Base-by-base conservation (phyloP, 2,888 invertebrate species). In the Druceiella hillmani region DNA sequence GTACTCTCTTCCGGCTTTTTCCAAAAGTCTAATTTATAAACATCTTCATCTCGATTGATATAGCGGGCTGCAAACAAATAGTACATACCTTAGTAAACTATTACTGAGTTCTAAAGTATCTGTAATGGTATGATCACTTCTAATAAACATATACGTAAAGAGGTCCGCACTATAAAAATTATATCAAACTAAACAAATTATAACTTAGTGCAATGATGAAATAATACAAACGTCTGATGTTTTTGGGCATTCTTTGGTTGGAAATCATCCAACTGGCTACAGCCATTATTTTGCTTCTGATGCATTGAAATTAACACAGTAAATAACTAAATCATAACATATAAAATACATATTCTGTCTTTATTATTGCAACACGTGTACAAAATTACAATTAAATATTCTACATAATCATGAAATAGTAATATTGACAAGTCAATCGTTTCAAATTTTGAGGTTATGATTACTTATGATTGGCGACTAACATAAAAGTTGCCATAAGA, bases 1-100 rank as follows among this genome's bases (percentile, higher is more conserved):
- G 79, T 75, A 66, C 78, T 81, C 57, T 78, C 76, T 54, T 74
- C 69, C 17, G 78, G 71, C 53, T 74, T 73, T 61, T 74, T 76
- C 51, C 68, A 70, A 48, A 62, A 64, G 55, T 78, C 78, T 61
- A 78, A 64, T 50, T 75, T 76, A 59, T 69, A 79, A 58, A 75
- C 75, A 64, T 83, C 83, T 61, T 82, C 81, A 55, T 66, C 73
- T 55, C 54, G 55, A 46, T 52, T 54, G 39, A 61, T 61, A 62
- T 66, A 72, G 56, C 69, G 76, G 76, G 58, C 45, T 68, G 65
- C 20, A 55, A n/a, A 16, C 15, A 6, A 4, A 33, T n/a, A 32
- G 22, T 32, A n/a, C 2, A 9, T 27, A 14, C 16, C 2, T 7
- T 15, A 28, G n/a, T 28, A 11, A 2, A 15, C 16, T 27, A 3